These are phyloP conservation scores for Lindbergichthys nudifrons DNA, from an alignment of 2,797 vertebrate genomes.

Conservation along the genomic window DNA sequence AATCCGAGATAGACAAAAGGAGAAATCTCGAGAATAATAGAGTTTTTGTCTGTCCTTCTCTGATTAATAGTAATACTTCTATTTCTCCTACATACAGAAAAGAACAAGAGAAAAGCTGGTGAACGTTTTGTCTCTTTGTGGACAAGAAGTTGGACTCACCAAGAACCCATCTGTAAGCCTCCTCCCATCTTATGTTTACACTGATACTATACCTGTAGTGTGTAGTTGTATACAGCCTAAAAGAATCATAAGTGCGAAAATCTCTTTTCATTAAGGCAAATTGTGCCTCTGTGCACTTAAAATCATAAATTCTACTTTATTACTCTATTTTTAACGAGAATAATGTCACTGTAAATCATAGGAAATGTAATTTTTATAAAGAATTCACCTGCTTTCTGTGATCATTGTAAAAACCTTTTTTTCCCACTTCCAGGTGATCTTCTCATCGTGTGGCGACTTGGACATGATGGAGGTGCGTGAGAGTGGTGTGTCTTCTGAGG, in stretches of 20 bases:
- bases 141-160: conserved; percentile 97
- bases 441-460: conserved; percentile 98
- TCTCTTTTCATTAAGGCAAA: background rate
- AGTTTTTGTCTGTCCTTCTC: background rate
- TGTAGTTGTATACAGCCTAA: background rate
- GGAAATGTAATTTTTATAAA: background rate
- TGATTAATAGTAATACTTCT: background rate
- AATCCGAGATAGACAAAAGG: background rate
- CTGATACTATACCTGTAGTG: background rate
- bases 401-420: background rate
- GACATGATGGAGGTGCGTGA: conserved; percentile 97
- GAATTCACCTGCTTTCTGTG: background rate
- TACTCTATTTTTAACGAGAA: background rate
- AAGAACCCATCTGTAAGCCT: conserved; percentile 97
- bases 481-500: conserved; percentile 96
- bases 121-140: conserved; percentile 95
- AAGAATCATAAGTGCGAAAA: background rate
- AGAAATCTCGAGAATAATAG: too few species aligned
- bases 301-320: background rate
- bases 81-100: conserved; percentile 85
- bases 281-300: background rate
- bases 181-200: background rate
- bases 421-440: conserved; percentile 90
- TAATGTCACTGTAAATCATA: background rate
- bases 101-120: conserved; percentile 97